Conservation (phyloP, 2,113 vertebrate genomes). For the Orthonyx spaldingii region DNA sequence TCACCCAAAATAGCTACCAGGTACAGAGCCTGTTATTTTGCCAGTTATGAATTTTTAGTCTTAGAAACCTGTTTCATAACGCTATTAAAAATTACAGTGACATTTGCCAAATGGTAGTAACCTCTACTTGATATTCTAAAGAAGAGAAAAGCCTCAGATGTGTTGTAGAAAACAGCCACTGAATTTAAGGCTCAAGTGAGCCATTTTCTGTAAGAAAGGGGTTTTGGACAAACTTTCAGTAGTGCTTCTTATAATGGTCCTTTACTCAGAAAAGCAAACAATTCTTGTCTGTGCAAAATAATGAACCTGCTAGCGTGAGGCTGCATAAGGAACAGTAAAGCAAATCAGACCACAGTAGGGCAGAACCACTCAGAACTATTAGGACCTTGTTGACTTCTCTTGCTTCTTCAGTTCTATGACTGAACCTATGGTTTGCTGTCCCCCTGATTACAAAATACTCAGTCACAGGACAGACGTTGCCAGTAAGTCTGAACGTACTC, state of each 20-base stretch:
- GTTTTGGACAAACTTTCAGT: neutral
- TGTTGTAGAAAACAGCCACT: neutral
- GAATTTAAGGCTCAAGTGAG: neutral
- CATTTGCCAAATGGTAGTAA: neutral
- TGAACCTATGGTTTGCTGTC: neutral
- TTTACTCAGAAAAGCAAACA: neutral
- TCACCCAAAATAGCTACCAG: neutral
- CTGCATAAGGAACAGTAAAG: neutral
- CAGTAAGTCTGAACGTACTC: neutral
- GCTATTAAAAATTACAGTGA: neutral
- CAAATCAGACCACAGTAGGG: accelerated
- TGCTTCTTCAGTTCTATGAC: neutral
- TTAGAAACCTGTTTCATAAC: neutral
- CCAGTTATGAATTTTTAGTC: neutral
- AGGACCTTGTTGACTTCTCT: neutral
- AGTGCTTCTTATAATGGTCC: neutral
- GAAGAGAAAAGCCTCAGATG: neutral
- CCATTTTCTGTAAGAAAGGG: neutral
- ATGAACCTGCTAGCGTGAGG: neutral
- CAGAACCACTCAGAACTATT: accelerated
- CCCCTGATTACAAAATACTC: neutral
- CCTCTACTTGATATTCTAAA: neutral
- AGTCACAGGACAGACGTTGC: neutral
- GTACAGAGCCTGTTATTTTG: neutral
- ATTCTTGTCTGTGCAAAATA: neutral